Evolutionary conservation across 2,797 vertebrate genomes (phyloP).

Genomic region (Scarus forsteni): DNA sequence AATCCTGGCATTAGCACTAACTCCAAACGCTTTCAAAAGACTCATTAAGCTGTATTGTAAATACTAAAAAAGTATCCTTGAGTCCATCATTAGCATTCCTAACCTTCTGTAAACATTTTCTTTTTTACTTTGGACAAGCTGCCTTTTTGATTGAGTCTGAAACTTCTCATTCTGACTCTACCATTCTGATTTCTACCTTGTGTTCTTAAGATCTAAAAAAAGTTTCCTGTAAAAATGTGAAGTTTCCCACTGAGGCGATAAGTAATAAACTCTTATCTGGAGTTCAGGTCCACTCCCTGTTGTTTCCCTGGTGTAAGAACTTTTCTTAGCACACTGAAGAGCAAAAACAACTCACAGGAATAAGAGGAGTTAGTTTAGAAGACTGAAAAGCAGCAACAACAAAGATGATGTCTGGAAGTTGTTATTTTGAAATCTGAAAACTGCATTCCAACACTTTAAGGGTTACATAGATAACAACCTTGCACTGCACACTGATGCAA

Average conservation of each 20-base stretch:
- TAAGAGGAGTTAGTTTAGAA: slow-evolving; percentile 29
- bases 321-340: slow-evolving; percentile 49
- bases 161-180: slow-evolving; percentile 1
- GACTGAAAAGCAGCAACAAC: slow-evolving; percentile 35
- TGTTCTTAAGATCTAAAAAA: slow-evolving; percentile 39
- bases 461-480: slow-evolving; percentile 41
- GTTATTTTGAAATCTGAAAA: slow-evolving; percentile 35
- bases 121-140: no score
- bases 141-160: no score
- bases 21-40: no score
- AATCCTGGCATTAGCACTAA: no score
- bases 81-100: no score
- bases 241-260: slow-evolving; percentile 34
- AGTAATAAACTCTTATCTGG: slow-evolving; percentile 52
- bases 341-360: slow-evolving; percentile 45
- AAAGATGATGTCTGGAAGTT: slow-evolving; percentile 24
- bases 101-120: no score
- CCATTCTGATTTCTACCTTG: slow-evolving; percentile 53
- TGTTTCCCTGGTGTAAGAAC: slow-evolving; percentile 43
- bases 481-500: slow-evolving; percentile 13
- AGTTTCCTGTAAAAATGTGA: slow-evolving; percentile 43
- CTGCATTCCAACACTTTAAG: slow-evolving; percentile 42
- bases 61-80: no score
- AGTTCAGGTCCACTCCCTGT: slow-evolving; percentile 47
- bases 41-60: no score